Base-by-base conservation (phyloP, 2,888 invertebrate genomes). In the Phyllotreta striolata region DNA sequence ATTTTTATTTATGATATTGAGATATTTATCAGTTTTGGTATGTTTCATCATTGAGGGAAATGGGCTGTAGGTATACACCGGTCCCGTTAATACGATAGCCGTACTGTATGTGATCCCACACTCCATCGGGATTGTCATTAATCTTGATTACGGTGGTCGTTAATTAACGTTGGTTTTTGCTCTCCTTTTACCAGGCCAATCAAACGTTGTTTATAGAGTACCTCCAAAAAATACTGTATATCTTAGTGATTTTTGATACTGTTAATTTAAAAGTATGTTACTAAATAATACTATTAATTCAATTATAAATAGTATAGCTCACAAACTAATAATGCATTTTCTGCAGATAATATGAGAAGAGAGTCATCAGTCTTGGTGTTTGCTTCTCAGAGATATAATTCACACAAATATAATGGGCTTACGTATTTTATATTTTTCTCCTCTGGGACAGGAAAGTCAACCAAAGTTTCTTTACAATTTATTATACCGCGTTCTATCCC, bases 61-160 rank as follows among this genome's bases (percentile, higher is more conserved):
- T 34, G 8, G 24, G 43, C 40, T 54, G 6, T 37, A 6, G 10
- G n/a, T n/a, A 10, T 1, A 0, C 43, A 43, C 43, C 10, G 9
- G 43, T n/a, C 43, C 43, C 13, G 43, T 55, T 34, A 10, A 40
- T 54, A 39, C 55, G 24, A 55, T 55, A 55, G 43, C 55, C 43
- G 34, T 35, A 12, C 43, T 55, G 55, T 41, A 40, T 55, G 43
- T 55, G 35, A 43, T 55, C 43, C 24, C 43, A 55, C n/a, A 55
- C 43, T 34, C 55, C 35, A 41, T 34, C 43, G 43, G 43, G 55
- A 55, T 34, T 55, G 34, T 43, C 55, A 55, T 55, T 55, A 55
- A 55, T 55, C 55, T 55, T 55, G 55, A 55, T 55, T 55, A 55
- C 13, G 43, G 14, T 12, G 55, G n/a, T 43, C 43, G 43, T 55